A percentile compares a stretch with the other conserved stretches of the same genome.
Evolutionary conservation across 2,888 invertebrate genomes (phyloP).

Genomic region (Gastrophysa polygoni): DNA sequence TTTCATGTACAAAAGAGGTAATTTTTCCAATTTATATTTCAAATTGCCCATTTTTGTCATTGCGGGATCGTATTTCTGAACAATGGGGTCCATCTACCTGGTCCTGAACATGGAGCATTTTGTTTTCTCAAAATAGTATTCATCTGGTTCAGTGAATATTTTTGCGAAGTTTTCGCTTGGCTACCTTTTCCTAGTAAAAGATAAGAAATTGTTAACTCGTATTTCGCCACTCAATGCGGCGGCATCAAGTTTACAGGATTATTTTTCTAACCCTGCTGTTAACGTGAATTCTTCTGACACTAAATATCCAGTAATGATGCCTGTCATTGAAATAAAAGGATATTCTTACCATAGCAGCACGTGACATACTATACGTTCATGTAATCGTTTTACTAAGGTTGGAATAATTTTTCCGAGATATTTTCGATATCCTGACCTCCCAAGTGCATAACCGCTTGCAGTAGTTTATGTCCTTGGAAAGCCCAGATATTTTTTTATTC

Average conservation of each 20-base stretch:
- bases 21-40: slow-evolving; percentile 4
- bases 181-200: slow-evolving; percentile 36
- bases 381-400: no score
- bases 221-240: slow-evolving; percentile 36
- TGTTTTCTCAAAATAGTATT: slow-evolving; percentile 21
- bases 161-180: slow-evolving; percentile 35
- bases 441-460: no score
- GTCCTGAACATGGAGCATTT: slow-evolving; percentile 17
- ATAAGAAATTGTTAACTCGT: slow-evolving; percentile 24
- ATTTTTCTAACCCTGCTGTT: slow-evolving; percentile 19
- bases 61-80: no score
- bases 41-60: not conserved
- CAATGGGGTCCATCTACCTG: not conserved
- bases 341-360: no score
- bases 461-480: no score
- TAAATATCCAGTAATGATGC: not conserved
- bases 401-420: no score
- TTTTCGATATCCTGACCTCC: no score
- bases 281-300: no score
- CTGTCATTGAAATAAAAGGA: not conserved
- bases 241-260: slow-evolving; percentile 33
- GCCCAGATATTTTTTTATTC: no score
- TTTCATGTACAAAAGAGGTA: slow-evolving; percentile 23
- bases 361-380: no score
- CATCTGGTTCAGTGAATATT: slow-evolving; percentile 15